phyloP scores from a whole-genome alignment of 2,888 invertebrate species.

The Torymus texanus region DNA sequence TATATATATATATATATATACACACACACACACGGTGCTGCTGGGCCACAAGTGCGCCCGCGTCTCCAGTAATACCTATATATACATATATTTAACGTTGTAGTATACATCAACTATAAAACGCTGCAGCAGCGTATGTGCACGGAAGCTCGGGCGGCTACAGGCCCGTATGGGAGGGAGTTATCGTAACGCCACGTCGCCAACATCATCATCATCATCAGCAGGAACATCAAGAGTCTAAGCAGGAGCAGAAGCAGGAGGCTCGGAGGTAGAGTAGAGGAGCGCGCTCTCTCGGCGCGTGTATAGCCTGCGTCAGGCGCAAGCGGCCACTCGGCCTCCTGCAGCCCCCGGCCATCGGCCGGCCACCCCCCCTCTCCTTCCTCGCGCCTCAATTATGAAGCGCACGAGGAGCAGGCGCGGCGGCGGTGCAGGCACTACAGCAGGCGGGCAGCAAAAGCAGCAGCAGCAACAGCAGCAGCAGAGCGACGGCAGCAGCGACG shows the following conservation, averaged over 20 bases:
- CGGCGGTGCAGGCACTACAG: constrained; percentile 20
- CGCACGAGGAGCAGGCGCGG: constrained; percentile 63
- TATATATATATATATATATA: too few relatives aligned
- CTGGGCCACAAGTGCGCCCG: too few relatives aligned
- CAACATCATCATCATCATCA: too few relatives aligned
- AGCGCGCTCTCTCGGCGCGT: background rate
- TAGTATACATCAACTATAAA: too few relatives aligned
- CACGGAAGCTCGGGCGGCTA: too few relatives aligned
- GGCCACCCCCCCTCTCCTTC: background rate
- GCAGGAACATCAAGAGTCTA: background rate
- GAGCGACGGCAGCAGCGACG: constrained; percentile 14
- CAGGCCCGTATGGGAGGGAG: too few relatives aligned
- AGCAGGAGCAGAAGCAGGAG: background rate
- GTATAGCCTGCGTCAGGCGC: background rate
- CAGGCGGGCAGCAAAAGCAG: background rate
- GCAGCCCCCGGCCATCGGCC: constrained; percentile 36
- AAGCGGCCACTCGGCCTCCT: constrained; percentile 31
- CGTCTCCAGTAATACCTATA: too few relatives aligned
- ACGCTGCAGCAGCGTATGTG: too few relatives aligned
- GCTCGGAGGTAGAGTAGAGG: background rate
- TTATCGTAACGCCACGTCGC: too few relatives aligned
- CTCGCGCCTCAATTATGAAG: constrained; percentile 67
- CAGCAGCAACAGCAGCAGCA: constrained; percentile 1
- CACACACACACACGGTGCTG: too few relatives aligned
- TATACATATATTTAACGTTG: too few relatives aligned